Conservation (phyloP, 2,113 vertebrate species). For the Thalassarche chlororhynchos region DNA sequence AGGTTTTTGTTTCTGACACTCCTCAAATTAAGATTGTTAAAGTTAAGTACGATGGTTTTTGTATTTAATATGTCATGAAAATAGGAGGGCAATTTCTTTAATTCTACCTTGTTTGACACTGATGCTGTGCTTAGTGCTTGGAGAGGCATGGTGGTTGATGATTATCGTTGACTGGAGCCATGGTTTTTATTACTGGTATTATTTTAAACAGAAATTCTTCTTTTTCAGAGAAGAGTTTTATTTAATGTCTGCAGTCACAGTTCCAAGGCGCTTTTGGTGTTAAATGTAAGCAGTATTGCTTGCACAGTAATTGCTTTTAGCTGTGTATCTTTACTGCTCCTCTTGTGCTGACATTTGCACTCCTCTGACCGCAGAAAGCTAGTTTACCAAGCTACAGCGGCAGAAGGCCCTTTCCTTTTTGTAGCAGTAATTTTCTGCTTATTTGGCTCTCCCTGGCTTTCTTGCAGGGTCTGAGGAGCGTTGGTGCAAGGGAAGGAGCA, state of each 20-base stretch:
- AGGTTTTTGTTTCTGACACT: background rate
- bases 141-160: background rate
- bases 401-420: background rate
- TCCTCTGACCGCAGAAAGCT: background rate
- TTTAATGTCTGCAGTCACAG: background rate
- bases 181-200: background rate
- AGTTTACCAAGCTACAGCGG: background rate
- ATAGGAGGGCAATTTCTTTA: background rate
- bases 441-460: background rate
- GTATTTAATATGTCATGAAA: background rate
- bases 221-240: background rate
- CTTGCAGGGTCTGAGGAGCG: background rate
- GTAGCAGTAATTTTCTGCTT: background rate
- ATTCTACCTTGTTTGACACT: background rate
- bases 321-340: background rate
- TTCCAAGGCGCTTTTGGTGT: background rate
- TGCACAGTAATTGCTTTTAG: background rate
- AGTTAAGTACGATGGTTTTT: background rate
- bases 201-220: background rate
- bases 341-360: background rate
- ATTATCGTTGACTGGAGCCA: background rate
- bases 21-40: background rate
- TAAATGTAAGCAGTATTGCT: background rate
- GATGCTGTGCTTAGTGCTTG: background rate
- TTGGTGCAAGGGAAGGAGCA: background rate